A percentile compares a stretch with the other conserved stretches of the same genome.
Conservation (phyloP, 2,113 vertebrate genomes). For the Salvelinus alpinus region DNA sequence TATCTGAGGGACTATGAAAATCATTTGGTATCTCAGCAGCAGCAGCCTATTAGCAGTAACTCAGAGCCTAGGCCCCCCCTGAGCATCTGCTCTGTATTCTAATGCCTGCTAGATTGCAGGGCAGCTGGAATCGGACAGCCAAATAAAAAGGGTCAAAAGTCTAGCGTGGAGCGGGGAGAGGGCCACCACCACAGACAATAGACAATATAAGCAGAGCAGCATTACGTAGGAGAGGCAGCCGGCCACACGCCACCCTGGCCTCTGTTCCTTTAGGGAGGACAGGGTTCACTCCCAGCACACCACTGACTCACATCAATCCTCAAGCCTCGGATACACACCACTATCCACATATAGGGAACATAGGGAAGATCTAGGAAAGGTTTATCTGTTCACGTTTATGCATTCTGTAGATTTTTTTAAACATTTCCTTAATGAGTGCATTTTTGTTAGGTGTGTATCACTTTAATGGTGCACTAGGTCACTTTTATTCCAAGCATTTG, state of each 20-base stretch:
- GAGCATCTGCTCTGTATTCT: constrained; percentile 75
- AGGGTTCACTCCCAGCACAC: constrained; percentile 58
- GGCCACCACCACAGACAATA: constrained; percentile 72
- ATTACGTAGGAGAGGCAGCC: constrained; percentile 65
- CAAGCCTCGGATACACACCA: constrained; percentile 26
- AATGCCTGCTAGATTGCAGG: constrained; percentile 66
- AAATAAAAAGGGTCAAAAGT: constrained; percentile 80
- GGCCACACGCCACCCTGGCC: constrained; percentile 51
- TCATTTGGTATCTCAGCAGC: constrained; percentile 59
- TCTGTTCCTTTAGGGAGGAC: constrained; percentile 61
- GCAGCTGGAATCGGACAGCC: constrained; percentile 74
- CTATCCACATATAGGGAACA: not conserved
- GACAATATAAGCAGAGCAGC: constrained; percentile 66
- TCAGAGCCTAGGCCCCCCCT: constrained; percentile 32
- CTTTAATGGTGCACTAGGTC: not conserved
- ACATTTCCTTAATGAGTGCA: not conserved
- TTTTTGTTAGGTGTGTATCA: not conserved
- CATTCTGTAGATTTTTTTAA: too few relatives aligned
- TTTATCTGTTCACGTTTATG: too few relatives aligned
- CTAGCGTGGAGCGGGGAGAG: constrained; percentile 61
- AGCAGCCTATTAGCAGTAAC: constrained; percentile 69
- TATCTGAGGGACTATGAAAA: constrained; percentile 55
- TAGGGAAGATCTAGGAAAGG: too few relatives aligned
- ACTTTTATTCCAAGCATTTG: not conserved
- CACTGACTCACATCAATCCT: constrained; percentile 39